Base-by-base conservation (phyloP, 2,797 vertebrate genomes). In the Sylvia borin region DNA sequence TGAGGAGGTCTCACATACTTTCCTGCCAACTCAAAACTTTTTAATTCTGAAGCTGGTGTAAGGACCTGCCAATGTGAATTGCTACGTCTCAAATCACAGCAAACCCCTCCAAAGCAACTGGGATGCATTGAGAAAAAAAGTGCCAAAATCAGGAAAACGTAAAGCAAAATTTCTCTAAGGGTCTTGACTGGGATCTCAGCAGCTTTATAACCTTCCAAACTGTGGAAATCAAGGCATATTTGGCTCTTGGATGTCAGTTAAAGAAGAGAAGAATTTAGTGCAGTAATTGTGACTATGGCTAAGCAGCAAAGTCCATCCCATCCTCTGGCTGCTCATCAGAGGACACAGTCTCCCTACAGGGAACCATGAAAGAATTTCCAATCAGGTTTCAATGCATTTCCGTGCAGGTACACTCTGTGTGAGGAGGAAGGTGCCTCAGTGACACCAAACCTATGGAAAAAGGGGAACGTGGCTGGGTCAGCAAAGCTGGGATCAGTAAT, bases 401-500 rank as follows among this genome's bases (percentile, higher is more conserved):
- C 53, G 22, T 51, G 42, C 20, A 83, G 6, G 36, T 34, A n/a
- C 26, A 13, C 25, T 71, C 61, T 47, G 6, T 72, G 36, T 31
- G 36, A 53, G 76, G 48, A 62, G 13, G 36, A 72, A 77, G 68
- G 54, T 55, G 36, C 47, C 55, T 80, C 66, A 72, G n/a, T 74
- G 58, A 65, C 43, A 78, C 45, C 31, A 8, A 13, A 29, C 57
- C 34, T 78, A 20, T 20, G 62, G 38, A 92, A 64, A 64, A 75
- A 47, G 45, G 13, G 16, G 42, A 76, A 88, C 3, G 32, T 40
- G 83, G 57, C 72, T 61, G 57, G 54, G 78, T 78, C 42, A 94
- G 85, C 45, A 76, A 87, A 94, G 85, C 66, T 36, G 50, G 65
- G 93, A 95, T 87, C 5, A 17, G 29, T 71, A n/a, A 90, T 90